Conservation (phyloP, 2,797 vertebrate genomes). For the Mionectes olivaceus region DNA sequence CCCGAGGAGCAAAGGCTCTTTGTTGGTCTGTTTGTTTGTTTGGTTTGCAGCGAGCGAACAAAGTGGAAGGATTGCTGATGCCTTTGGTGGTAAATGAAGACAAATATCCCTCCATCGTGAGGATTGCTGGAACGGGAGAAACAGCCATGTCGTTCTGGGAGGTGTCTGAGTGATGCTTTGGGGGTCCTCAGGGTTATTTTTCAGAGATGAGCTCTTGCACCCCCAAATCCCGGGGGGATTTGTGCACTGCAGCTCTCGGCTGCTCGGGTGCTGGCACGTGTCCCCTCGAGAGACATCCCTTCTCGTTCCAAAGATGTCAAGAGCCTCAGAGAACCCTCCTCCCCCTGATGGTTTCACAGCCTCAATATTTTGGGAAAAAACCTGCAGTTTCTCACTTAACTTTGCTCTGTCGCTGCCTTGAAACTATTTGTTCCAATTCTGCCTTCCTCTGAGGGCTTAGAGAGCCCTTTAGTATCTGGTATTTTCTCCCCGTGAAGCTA, state of each 20-base stretch:
- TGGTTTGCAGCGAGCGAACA: conserved; percentile 36
- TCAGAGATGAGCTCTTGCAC: neutral
- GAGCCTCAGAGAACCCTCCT: neutral
- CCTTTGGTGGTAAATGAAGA: conserved; percentile 65
- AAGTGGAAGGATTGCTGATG: conserved; percentile 47
- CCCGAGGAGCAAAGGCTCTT: neutral
- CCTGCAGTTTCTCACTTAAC: neutral
- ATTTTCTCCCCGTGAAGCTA: conserved; percentile 51
- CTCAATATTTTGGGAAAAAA: neutral
- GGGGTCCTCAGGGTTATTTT: neutral
- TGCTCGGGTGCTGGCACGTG: neutral
- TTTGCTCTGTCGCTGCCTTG: neutral
- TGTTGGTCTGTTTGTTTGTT: neutral
- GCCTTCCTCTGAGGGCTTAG: conserved; percentile 22
- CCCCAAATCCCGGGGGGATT: neutral
- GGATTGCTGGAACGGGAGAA: neutral
- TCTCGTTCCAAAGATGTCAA: neutral
- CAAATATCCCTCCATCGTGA: neutral
- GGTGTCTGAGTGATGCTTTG: neutral
- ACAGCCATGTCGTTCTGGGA: neutral
- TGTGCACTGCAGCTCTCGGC: fast-evolving
- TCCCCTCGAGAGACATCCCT: neutral
- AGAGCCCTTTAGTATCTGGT: conserved; percentile 39
- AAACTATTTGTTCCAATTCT: conserved; percentile 27
- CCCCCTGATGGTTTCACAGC: neutral